Evolutionary conservation across 2,797 vertebrate species (phyloP).

Genomic region (Spondyliosoma cantharus): DNA sequence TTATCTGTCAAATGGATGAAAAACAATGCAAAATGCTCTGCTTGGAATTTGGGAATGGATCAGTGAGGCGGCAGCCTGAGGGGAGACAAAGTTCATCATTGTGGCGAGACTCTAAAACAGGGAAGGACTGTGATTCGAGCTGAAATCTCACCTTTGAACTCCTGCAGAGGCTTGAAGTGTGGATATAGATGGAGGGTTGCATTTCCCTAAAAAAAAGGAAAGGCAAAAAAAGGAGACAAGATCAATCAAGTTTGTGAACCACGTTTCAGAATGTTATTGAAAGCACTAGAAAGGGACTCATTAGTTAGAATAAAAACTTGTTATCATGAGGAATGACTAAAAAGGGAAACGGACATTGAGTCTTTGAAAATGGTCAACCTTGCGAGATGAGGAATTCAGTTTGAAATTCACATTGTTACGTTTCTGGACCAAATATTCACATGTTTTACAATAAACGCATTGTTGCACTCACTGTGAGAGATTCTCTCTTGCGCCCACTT

Average conservation of each 20-base stretch:
- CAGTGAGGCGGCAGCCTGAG: background rate
- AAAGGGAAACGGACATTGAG: background rate
- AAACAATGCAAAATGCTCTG: background rate
- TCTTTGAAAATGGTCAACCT: background rate
- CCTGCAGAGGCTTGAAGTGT: constrained; percentile 88
- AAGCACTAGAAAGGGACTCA: background rate
- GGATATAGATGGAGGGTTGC: constrained; percentile 91
- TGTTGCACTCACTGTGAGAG: constrained; percentile 84
- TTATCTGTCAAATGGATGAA: background rate
- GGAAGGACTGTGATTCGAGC: background rate
- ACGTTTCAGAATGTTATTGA: background rate
- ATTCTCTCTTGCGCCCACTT: constrained; percentile 89
- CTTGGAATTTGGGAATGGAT: background rate
- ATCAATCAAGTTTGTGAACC: constrained; percentile 15
- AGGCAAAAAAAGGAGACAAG: background rate
- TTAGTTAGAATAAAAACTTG: background rate
- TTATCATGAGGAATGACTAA: background rate
- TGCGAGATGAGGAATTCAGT: background rate
- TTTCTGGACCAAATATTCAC: background rate
- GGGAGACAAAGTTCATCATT: constrained; percentile 2
- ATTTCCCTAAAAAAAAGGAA: constrained; percentile 84
- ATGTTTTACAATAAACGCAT: background rate
- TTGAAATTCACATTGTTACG: background rate
- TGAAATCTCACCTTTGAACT: constrained; percentile 85
- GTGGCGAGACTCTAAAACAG: background rate